Conservation (phyloP, 2,113 vertebrate genomes). For the Corynorhinus townsendii region DNA sequence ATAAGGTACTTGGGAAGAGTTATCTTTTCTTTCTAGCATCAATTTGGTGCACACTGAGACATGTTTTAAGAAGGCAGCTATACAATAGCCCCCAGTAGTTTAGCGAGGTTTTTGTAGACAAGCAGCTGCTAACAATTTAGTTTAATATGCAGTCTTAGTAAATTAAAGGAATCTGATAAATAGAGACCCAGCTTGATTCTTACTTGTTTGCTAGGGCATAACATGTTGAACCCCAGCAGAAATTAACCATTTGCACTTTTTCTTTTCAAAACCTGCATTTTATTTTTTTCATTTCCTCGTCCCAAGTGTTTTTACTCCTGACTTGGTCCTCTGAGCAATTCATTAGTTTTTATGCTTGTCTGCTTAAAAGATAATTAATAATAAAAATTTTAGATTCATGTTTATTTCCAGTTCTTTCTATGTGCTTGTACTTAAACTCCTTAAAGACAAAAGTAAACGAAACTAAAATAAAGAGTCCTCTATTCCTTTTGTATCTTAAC, state of each 20-base stretch:
- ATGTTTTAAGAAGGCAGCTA: conserved; percentile 10
- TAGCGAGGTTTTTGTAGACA: conserved; percentile 32
- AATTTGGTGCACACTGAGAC: neutral
- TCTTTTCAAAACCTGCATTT: neutral
- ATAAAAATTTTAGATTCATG: neutral
- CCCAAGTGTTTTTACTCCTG: neutral
- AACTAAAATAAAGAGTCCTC: neutral
- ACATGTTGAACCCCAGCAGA: conserved; percentile 5
- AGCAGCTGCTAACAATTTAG: conserved; percentile 59
- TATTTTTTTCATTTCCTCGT: neutral
- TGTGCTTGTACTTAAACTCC: neutral
- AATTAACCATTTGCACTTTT: neutral
- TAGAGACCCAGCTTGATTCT: neutral
- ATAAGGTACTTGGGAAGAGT: neutral
- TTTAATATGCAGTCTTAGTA: conserved; percentile 57
- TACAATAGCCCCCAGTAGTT: conserved; percentile 20
- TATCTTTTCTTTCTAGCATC: neutral
- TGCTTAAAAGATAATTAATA: neutral
- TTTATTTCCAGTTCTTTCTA: neutral
- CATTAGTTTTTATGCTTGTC: neutral
- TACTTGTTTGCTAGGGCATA: neutral
- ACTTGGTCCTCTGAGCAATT: neutral
- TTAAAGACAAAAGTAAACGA: neutral
- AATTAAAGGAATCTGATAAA: conserved; percentile 47
- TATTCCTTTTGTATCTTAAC: neutral